phyloP scores from a whole-genome alignment of 2,113 vertebrate genomes.

The Solea solea region DNA sequence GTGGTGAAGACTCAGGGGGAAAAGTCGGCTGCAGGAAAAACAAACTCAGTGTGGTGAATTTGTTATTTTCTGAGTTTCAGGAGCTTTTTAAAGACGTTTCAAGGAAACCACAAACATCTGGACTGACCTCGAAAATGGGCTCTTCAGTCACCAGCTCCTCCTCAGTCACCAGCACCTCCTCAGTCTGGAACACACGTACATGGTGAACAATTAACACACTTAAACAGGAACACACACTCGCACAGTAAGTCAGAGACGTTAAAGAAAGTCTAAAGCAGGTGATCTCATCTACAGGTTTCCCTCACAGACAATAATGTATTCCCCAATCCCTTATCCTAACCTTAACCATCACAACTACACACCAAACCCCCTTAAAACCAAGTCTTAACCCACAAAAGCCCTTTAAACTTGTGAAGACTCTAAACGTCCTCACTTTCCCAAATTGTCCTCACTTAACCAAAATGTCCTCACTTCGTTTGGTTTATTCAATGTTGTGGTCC shows the following conservation, averaged over 20 bases:
- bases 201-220: too few relatives aligned
- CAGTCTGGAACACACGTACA: background rate
- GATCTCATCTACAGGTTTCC: slow-evolving; percentile 6
- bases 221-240: background rate
- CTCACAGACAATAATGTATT: too few relatives aligned
- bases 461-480: too few relatives aligned
- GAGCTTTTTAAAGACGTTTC: background rate
- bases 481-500: too few relatives aligned
- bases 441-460: too few relatives aligned
- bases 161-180: background rate
- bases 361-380: background rate
- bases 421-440: too few relatives aligned
- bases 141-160: slow-evolving; percentile 56
- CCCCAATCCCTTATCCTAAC: too few relatives aligned
- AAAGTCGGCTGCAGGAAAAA: background rate
- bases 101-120: slow-evolving; percentile 9
- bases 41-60: background rate
- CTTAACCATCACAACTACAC: background rate
- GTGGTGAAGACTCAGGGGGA: background rate
- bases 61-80: background rate
- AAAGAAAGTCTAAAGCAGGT: slow-evolving; percentile 3
- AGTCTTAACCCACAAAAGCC: too few relatives aligned
- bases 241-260: too few relatives aligned
- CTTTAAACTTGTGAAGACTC: too few relatives aligned
- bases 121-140: slow-evolving; percentile 70